These are phyloP conservation scores for Drosophila albomicans DNA, from an alignment of 1,140 invertebrate genomes.

Conservation along the genomic window DNA sequence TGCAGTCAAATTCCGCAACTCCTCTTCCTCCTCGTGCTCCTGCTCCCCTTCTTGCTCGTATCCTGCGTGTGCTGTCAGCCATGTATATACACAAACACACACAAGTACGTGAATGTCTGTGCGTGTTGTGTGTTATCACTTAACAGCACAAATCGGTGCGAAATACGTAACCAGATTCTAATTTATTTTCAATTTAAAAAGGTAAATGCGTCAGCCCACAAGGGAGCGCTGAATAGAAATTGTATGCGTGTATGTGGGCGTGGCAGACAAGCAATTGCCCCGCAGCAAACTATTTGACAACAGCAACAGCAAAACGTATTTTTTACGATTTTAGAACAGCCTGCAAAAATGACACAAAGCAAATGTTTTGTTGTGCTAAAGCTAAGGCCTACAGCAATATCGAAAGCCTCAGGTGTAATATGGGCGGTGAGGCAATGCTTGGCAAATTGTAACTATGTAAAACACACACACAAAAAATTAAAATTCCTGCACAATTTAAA, in stretches of 20 bases:
- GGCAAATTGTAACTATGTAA: constrained; percentile 34
- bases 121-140: constrained; percentile 64
- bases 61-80: constrained; percentile 44
- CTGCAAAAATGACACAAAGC: constrained; percentile 71
- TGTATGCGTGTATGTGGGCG: not conserved
- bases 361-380: constrained; percentile 72
- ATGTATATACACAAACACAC: constrained; percentile 38
- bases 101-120: not conserved
- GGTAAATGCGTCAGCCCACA: constrained; percentile 72
- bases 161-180: constrained; percentile 81
- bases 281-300: constrained; percentile 72
- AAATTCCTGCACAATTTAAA: constrained; percentile 48
- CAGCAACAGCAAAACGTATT: constrained; percentile 8
- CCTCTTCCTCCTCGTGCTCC: not conserved
- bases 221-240: not conserved
- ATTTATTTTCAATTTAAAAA: constrained; percentile 84
- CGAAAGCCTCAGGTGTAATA: constrained; percentile 20
- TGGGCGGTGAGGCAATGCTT: not conserved
- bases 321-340: constrained; percentile 15
- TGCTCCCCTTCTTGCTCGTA: constrained; percentile 3
- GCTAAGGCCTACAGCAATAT: constrained; percentile 60
- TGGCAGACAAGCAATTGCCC: constrained; percentile 65
- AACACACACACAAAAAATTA: constrained; percentile 21
- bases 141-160: constrained; percentile 81
- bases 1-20: constrained; percentile 48